Evolutionary conservation across 1,140 invertebrate genomes (phyloP).

Genomic region (Zaprionus africanus): DNA sequence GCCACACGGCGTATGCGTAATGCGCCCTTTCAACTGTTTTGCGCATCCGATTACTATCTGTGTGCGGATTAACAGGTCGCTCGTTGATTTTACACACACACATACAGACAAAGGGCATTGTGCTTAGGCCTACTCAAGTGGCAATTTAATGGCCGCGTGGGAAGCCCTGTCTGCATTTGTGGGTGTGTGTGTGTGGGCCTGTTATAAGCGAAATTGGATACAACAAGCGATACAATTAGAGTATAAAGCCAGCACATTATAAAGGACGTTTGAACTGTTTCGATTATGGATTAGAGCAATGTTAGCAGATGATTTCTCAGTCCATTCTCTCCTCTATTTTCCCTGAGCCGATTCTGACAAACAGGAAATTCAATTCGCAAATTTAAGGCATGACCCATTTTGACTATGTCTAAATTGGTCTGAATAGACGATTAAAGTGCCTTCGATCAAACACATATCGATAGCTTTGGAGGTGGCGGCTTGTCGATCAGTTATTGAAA

Average conservation of each 20-base stretch:
- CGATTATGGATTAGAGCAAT: not conserved
- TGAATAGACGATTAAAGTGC: too few relatives aligned
- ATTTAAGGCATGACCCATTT: too few relatives aligned
- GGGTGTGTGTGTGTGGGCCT: not conserved
- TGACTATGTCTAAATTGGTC: too few relatives aligned
- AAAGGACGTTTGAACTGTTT: not conserved
- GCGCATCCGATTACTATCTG: slow-evolving; percentile 33
- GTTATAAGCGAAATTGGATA: not conserved
- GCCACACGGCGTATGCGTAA: slow-evolving; percentile 59
- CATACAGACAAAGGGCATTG: not conserved
- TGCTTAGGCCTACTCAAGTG: slow-evolving; percentile 44
- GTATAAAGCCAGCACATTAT: not conserved
- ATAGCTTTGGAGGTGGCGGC: too few relatives aligned
- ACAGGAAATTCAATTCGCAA: too few relatives aligned
- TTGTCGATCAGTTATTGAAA: too few relatives aligned
- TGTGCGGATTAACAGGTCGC: slow-evolving; percentile 42
- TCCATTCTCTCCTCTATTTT: too few relatives aligned
- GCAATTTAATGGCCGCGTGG: slow-evolving; percentile 30
- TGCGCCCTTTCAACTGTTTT: slow-evolving; percentile 50
- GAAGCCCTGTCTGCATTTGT: not conserved
- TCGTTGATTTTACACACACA: slow-evolving; percentile 10
- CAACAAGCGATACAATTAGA: not conserved
- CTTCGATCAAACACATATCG: too few relatives aligned
- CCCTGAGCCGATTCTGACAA: too few relatives aligned
- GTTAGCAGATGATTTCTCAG: too few relatives aligned